These are phyloP conservation scores for Polypedilum vanderplanki DNA, from an alignment of 1,140 invertebrate species.

Conservation along the genomic window DNA sequence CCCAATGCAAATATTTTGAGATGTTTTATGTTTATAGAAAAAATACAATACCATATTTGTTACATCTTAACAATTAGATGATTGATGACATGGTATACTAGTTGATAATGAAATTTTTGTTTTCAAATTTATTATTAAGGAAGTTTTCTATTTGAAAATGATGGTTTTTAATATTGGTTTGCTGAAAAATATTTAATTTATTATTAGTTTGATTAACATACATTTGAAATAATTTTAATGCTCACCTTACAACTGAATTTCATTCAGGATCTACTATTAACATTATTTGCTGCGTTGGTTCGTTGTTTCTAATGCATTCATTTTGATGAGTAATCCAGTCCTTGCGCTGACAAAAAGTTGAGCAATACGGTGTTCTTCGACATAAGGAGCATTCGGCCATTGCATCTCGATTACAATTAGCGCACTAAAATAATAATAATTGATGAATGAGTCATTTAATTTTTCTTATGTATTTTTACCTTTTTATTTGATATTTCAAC, in stretches of 20 bases:
- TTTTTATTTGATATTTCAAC: constrained; percentile 44
- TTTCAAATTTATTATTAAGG: not conserved
- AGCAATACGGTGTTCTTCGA: constrained; percentile 75
- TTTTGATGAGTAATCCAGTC: constrained; percentile 80
- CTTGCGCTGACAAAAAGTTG: constrained; percentile 78
- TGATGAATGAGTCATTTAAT: not conserved
- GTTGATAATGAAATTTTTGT: not conserved
- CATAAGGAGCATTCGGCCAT: constrained; percentile 78
- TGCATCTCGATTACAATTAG: constrained; percentile 78
- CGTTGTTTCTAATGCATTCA: constrained; percentile 59
- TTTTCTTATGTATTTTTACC: constrained; percentile 33
- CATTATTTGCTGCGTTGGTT: constrained; percentile 55
- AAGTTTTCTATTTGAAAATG: constrained; percentile 1
- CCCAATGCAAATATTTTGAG: not conserved
- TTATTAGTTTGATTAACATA: not conserved
- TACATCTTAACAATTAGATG: no score
- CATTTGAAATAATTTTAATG: not conserved
- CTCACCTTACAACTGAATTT: constrained; percentile 25
- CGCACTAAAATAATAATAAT: constrained; percentile 54
- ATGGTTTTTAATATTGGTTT: constrained; percentile 14
- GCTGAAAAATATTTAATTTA: not conserved
- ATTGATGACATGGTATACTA: not conserved
- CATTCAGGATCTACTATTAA: constrained; percentile 50
- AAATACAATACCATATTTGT: no score
- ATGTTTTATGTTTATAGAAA: no score